Evolutionary conservation across 2,888 invertebrate species (phyloP).

Genomic region (Anthrax anthrax): DNA sequence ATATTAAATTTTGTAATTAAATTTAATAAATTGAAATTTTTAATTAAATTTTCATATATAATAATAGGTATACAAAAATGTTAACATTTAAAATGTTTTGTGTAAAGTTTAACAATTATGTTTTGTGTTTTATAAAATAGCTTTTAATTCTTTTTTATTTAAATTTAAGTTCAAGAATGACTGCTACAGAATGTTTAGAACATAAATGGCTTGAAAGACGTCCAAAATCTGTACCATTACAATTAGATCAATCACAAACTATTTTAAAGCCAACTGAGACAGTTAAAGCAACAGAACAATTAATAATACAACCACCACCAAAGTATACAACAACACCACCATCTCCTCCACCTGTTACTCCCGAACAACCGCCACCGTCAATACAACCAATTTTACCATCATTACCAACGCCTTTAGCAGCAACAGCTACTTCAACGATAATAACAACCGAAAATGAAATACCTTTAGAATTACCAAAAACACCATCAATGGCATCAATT

Average conservation of each 20-base stretch:
- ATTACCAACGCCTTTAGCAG: background rate
- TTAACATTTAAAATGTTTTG: too few relatives aligned
- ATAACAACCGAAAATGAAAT: too few relatives aligned
- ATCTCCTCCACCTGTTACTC: slow-evolving; percentile 14
- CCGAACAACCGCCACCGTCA: background rate
- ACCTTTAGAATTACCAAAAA: background rate
- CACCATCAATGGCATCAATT: background rate
- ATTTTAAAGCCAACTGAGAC: slow-evolving; percentile 18
- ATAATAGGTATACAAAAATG: too few relatives aligned
- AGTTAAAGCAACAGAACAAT: slow-evolving; percentile 14
- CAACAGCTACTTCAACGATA: background rate
- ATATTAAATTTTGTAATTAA: background rate
- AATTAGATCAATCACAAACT: background rate
- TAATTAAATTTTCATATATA: background rate
- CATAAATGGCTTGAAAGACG: slow-evolving; percentile 72
- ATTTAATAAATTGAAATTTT: background rate
- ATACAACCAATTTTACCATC: background rate
- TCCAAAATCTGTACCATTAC: slow-evolving; percentile 17
- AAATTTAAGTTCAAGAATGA: slow-evolving; percentile 64
- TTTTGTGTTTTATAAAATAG: too few relatives aligned
- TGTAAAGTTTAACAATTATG: too few relatives aligned
- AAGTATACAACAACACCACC: slow-evolving; percentile 27
- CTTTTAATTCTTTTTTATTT: too few relatives aligned
- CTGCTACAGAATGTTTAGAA: slow-evolving; percentile 68
- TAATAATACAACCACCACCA: slow-evolving; percentile 13